Percentiles rank a stretch among this genome's conserved stretches.
Conservation (phyloP, 2,888 invertebrate species). For the Neuroscelio doddi region DNA sequence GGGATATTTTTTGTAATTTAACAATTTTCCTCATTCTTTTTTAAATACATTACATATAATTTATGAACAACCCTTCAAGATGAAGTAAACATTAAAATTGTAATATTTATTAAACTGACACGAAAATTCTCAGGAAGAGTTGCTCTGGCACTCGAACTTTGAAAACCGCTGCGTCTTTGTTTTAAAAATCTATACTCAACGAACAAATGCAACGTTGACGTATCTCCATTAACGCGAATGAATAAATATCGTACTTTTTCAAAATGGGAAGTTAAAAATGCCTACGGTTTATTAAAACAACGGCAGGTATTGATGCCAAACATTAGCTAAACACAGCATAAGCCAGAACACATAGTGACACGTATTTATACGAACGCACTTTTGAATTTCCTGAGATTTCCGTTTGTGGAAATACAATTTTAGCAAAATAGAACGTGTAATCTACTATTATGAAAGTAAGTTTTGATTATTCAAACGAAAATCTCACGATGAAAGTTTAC, state of each 20-base stretch:
- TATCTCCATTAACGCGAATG: neutral
- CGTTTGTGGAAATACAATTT: conserved; percentile 8
- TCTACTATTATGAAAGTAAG: neutral
- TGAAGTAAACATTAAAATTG: no score
- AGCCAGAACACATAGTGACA: conserved; percentile 56
- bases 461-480: neutral
- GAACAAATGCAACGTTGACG: neutral
- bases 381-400: conserved; percentile 33
- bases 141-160: no score
- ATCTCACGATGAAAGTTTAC: conserved; percentile 7
- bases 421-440: neutral
- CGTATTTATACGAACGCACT: conserved; percentile 37
- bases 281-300: conserved; percentile 24
- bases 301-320: conserved; percentile 50
- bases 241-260: neutral
- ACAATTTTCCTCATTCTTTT: no score
- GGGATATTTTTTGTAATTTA: no score
- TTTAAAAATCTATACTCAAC: no score
- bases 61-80: no score
- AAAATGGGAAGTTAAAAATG: neutral
- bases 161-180: no score
- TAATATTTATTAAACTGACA: no score
- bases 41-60: no score
- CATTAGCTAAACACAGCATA: conserved; percentile 56
- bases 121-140: no score